Evolutionary conservation across 1,140 invertebrate species (phyloP), one percentile per base, ranked within the genome.

Genomic region (Lepidurus couesii): DNA sequence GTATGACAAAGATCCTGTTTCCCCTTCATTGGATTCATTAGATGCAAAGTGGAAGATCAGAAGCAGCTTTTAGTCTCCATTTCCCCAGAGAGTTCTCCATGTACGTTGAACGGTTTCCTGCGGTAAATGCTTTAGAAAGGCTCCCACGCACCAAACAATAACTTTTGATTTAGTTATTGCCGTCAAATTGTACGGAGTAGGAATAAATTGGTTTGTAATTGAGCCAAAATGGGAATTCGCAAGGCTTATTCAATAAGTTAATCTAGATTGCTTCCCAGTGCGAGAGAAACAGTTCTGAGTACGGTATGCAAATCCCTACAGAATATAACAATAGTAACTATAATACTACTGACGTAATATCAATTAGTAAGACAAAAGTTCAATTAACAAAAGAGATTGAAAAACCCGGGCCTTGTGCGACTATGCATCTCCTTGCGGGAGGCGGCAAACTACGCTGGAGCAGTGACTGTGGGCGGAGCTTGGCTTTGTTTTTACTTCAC

Each of bases 1-100:
- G 53, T 65, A 65, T 65, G 53, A 65, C 53, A 65, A 65, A 65
- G 53, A 65, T 65, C 53, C 53, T 65, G 53, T 65, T 65, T 65
- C 53, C 53, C 53, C 53, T n/a, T 65, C 53, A 65, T 65, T 65
- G 53, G 53, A 65, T 65, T 65, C 53, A 65, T 65, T 65, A 65
- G 53, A 65, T 65, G 53, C 53, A 65, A 65, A 65, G 53, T 65
- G 53, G 53, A 65, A 65, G 9, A 65, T 65, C 53, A 65, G 53
- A 65, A 65, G 21, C 53, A 65, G 53, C 53, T 65, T 65, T 65
- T 65, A 65, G 53, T 21, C 21, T 21, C 5, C 53, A 13, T 13
- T 21, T 65, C 53, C 13, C 53, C 13, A 7, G 53, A 21, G 53
- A 7, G 53, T 65, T 65, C 21, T 65, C 13, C 53, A 16, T 21